These are phyloP conservation scores for Blastobasis lacticolella DNA, from an alignment of 2,888 invertebrate genomes.

Conservation along the genomic window DNA sequence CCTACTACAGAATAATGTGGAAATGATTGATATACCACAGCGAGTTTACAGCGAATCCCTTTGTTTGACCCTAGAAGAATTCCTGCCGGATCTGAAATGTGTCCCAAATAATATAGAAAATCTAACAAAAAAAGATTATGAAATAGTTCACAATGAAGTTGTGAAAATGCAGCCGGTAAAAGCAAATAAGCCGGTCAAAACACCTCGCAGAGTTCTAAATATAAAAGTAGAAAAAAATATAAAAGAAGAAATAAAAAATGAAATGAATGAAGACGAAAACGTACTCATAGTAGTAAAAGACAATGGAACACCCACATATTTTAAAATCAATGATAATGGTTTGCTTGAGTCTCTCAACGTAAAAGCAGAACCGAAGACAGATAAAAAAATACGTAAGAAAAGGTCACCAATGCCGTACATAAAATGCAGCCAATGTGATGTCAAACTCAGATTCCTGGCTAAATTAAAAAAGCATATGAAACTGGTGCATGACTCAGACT, in stretches of 20 bases:
- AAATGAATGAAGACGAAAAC: slow-evolving; percentile 19
- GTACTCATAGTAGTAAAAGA: slow-evolving; percentile 39
- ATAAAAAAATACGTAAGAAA: slow-evolving; percentile 31
- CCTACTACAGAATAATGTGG: slow-evolving; percentile 31
- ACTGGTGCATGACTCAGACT: slow-evolving; percentile 38
- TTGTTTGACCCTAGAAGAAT: slow-evolving; percentile 39
- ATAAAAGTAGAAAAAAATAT: too few relatives aligned
- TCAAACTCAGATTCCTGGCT: slow-evolving; percentile 50
- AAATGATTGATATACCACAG: slow-evolving; percentile 25
- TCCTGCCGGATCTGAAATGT: slow-evolving; percentile 12
- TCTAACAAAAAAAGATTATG: too few relatives aligned
- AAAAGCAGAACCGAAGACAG: slow-evolving; percentile 1
- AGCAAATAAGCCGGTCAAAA: too few relatives aligned
- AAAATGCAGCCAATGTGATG: slow-evolving; percentile 44
- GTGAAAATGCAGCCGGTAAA: too few relatives aligned
- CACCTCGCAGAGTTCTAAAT: too few relatives aligned
- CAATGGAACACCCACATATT: slow-evolving; percentile 25
- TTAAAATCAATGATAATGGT: slow-evolving; percentile 23
- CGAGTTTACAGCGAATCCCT: slow-evolving; percentile 26
- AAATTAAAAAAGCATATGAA: slow-evolving; percentile 57
- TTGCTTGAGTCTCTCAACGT: background rate
- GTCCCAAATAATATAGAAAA: too few relatives aligned
- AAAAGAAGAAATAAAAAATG: slow-evolving; percentile 7
- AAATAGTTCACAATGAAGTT: too few relatives aligned
- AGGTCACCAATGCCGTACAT: slow-evolving; percentile 45